A percentile compares a stretch with the other conserved stretches of the same genome.
Evolutionary conservation across 2,113 vertebrate species (phyloP).

Genomic region (Nothoprocta perdicaria): DNA sequence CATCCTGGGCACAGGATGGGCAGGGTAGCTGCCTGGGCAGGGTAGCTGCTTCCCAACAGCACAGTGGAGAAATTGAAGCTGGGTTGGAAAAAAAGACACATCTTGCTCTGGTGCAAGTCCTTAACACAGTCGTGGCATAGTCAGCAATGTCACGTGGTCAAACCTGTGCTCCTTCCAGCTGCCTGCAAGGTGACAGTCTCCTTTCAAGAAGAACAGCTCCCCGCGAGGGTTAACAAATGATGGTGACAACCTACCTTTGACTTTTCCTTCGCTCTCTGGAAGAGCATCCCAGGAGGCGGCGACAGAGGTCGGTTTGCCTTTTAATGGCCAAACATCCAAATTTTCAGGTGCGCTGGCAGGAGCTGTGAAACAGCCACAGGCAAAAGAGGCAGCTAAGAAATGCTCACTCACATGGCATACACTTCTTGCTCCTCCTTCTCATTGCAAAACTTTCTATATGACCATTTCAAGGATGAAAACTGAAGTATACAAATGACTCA

Average conservation of each 20-base stretch:
- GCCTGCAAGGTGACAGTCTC: not conserved
- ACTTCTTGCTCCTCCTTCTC: not conserved
- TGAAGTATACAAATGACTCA: not conserved
- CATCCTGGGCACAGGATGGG: not conserved
- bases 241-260: constrained; percentile 84
- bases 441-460: not conserved
- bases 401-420: not conserved
- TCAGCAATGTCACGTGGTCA: not conserved
- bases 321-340: constrained; percentile 89
- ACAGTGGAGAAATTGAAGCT: accelerated
- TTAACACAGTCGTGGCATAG: not conserved
- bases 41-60: not conserved
- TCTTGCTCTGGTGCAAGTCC: not conserved
- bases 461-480: not conserved
- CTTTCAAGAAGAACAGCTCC: not conserved
- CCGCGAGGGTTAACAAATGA: not conserved
- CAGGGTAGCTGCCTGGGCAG: too few species aligned
- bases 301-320: constrained; percentile 89
- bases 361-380: constrained; percentile 72
- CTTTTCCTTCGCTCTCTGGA: constrained; percentile 89
- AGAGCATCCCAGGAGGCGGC: constrained; percentile 92
- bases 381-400: not conserved
- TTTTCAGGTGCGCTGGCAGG: constrained; percentile 93
- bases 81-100: constrained; percentile 1
- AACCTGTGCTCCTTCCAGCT: not conserved